Evolutionary conservation across 2,113 vertebrate genomes (phyloP).

Genomic region (Podilymbus podiceps): DNA sequence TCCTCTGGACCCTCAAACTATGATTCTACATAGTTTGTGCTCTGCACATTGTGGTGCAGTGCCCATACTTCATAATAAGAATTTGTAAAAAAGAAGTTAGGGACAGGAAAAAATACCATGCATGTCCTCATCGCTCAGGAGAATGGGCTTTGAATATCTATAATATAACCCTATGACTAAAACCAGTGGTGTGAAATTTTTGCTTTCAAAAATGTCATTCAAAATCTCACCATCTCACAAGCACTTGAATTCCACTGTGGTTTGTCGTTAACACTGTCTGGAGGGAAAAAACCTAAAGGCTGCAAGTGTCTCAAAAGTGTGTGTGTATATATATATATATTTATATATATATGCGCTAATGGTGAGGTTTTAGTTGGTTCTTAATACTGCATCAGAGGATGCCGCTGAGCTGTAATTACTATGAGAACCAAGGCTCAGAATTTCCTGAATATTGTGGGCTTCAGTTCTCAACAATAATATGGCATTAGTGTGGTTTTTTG

Average conservation of each 20-base stretch:
- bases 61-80: neutral
- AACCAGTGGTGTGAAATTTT: neutral
- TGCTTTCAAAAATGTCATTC: neutral
- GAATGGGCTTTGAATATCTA: neutral
- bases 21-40: neutral
- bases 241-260: neutral
- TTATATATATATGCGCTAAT: neutral
- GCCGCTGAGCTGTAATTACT: neutral
- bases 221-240: neutral
- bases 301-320: neutral
- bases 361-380: neutral
- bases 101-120: neutral
- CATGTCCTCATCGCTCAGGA: neutral
- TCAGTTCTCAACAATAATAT: neutral
- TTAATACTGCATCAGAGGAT: neutral
- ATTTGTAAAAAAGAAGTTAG: neutral
- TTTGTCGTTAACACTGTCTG: neutral
- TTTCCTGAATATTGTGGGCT: slow-evolving; percentile 1
- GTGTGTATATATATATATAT: neutral
- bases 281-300: neutral
- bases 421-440: neutral
- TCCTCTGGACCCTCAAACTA: no score
- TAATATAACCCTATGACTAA: neutral
- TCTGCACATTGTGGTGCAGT: neutral
- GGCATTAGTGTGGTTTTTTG: neutral